Percentiles rank a stretch among this genome's conserved stretches.
phyloP scores from a whole-genome alignment of 2,888 invertebrate species.

The Cepaea hortensis region DNA sequence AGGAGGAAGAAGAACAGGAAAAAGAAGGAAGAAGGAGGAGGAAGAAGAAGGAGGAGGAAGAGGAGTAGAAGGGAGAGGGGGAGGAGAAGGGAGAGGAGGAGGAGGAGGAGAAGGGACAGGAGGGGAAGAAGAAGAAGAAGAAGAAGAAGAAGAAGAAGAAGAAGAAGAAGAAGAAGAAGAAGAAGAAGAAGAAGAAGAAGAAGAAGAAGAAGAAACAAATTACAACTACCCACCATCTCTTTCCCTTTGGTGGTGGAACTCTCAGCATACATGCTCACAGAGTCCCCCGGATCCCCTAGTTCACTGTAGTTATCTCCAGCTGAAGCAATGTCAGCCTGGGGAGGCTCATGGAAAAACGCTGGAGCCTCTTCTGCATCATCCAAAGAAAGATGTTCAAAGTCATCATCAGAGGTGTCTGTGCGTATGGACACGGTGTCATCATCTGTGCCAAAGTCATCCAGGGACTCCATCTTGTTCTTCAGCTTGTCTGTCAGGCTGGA shows the following conservation, averaged over 20 bases:
- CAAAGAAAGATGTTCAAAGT: constrained; percentile 83
- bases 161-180: background rate
- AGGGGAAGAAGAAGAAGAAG: no score
- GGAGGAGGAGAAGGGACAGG: no score
- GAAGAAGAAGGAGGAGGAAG: no score
- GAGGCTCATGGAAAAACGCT: constrained; percentile 75
- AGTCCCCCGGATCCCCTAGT: constrained; percentile 56
- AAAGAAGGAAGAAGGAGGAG: no score
- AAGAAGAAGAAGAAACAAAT: background rate
- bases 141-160: no score
- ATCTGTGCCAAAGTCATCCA: constrained; percentile 60
- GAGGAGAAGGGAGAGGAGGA: no score
- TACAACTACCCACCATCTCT: constrained; percentile 58
- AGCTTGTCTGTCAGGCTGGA: constrained; percentile 83
- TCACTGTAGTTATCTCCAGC: constrained; percentile 58
- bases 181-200: background rate
- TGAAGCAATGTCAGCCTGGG: constrained; percentile 76
- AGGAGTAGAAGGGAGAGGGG: no score
- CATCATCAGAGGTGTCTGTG: constrained; percentile 90
- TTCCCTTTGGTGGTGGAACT: constrained; percentile 64
- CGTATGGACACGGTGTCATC: constrained; percentile 86
- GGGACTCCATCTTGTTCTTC: constrained; percentile 64
- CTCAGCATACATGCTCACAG: constrained; percentile 66
- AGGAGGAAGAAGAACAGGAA: background rate
- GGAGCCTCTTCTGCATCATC: constrained; percentile 78